Percentiles rank a stretch among this genome's conserved stretches.
Conservation (phyloP, 2,113 vertebrate species). For the Capreolus pygargus region DNA sequence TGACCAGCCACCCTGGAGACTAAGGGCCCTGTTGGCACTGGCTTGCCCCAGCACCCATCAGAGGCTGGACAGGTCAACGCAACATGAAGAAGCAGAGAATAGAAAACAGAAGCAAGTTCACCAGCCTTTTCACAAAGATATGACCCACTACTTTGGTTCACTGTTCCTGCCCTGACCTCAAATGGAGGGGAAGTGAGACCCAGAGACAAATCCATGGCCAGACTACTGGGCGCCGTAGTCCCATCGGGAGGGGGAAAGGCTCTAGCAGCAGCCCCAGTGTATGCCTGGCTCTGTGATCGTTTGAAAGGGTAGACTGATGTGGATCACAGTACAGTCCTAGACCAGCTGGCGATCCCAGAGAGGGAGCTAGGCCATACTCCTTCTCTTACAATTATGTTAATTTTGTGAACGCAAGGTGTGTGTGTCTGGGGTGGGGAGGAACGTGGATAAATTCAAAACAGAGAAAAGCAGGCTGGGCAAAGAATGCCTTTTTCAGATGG, state of each 20-base stretch:
- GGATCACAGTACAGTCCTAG: neutral
- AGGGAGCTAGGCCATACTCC: neutral
- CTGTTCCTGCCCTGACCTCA: neutral
- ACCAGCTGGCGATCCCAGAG: neutral
- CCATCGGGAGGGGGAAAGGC: rapidly evolving
- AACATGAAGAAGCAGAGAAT: neutral
- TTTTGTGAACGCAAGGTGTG: neutral
- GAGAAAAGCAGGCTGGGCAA: neutral
- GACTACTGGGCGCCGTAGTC: rapidly evolving
- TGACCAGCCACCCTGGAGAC: neutral
- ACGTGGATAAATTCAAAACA: neutral
- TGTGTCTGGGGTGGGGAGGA: neutral
- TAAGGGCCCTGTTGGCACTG: neutral
- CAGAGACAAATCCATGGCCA: neutral
- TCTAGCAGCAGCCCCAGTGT: neutral
- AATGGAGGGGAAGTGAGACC: neutral
- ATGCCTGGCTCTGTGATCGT: neutral
- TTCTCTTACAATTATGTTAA: neutral
- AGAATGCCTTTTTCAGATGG: neutral
- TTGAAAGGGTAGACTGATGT: neutral
- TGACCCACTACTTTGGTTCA: neutral
- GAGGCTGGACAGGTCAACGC: neutral
- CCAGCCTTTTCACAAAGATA: neutral
- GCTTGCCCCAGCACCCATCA: neutral
- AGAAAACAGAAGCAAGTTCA: neutral